A percentile compares a stretch with the other conserved stretches of the same genome.
Conservation (phyloP, 2,113 vertebrate species). For the Todiramphus saurophagus region DNA sequence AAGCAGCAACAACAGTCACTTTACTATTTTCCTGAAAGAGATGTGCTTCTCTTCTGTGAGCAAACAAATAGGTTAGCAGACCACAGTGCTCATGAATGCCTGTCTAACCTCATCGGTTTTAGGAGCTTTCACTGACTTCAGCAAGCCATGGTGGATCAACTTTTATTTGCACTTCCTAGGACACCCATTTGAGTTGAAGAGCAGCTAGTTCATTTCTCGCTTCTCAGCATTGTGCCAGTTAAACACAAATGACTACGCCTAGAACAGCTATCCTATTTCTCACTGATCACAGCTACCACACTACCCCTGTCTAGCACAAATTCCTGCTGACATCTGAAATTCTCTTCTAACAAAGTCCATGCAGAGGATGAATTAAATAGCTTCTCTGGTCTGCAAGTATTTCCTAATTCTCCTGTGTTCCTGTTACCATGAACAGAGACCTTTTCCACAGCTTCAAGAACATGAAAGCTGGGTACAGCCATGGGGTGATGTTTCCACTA, state of each 20-base stretch:
- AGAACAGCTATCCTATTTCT: background rate
- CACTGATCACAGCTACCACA: conserved; percentile 14
- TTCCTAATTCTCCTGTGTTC: background rate
- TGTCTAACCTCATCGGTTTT: background rate
- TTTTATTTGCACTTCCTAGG: background rate
- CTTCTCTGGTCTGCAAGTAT: background rate
- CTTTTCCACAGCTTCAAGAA: background rate
- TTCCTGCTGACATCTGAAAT: conserved; percentile 42
- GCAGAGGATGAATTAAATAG: background rate
- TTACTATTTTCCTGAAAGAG: background rate
- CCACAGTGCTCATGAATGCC: background rate
- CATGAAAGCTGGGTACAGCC: background rate
- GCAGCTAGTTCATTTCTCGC: background rate
- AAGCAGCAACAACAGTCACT: background rate
- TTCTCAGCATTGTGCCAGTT: conserved; percentile 10
- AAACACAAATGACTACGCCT: conserved; percentile 18
- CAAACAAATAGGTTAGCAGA: background rate
- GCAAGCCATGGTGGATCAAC: background rate
- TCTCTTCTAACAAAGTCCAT: background rate
- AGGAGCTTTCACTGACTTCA: background rate
- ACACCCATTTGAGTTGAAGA: background rate
- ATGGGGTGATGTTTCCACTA: background rate
- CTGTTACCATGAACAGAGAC: background rate
- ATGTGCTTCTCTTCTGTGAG: background rate
- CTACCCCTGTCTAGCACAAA: background rate